Percentiles rank a stretch among this genome's conserved stretches.
These are phyloP conservation scores for Zygaena filipendulae DNA, from an alignment of 2,888 invertebrate genomes.

Conservation along the genomic window DNA sequence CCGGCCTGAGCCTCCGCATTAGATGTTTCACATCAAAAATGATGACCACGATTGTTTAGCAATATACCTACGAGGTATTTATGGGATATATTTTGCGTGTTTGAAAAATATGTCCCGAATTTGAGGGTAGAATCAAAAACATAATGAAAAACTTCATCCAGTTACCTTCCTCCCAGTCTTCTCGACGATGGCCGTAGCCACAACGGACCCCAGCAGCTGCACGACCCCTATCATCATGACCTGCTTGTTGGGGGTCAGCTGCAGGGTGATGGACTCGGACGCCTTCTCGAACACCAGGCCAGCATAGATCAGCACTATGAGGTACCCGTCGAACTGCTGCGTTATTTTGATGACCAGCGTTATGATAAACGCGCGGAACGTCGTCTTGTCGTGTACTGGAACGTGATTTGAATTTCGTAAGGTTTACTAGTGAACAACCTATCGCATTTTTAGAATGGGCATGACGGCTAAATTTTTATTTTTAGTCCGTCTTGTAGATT, in stretches of 20 bases:
- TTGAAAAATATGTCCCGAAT: no score
- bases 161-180: conserved; percentile 54
- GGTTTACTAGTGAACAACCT: background rate
- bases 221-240: conserved; percentile 52
- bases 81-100: no score
- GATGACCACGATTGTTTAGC: no score
- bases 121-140: no score
- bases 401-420: conserved; percentile 12
- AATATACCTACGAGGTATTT: no score
- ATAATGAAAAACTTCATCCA: no score
- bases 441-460: no score
- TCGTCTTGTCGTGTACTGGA: conserved; percentile 46
- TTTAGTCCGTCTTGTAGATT: no score
- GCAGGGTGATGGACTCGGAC: conserved; percentile 35
- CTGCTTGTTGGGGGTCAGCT: conserved; percentile 53
- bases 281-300: conserved; percentile 50
- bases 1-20: no score
- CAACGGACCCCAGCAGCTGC: conserved; percentile 43
- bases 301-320: conserved; percentile 55
- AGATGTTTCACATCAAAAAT: no score
- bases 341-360: conserved; percentile 52
- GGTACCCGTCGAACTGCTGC: conserved; percentile 57
- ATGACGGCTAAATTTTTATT: no score
- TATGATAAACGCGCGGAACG: conserved; percentile 53
- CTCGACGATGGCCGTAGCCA: conserved; percentile 52